Conservation (phyloP, 2,797 vertebrate genomes). For the Micromesistius poutassou region DNA sequence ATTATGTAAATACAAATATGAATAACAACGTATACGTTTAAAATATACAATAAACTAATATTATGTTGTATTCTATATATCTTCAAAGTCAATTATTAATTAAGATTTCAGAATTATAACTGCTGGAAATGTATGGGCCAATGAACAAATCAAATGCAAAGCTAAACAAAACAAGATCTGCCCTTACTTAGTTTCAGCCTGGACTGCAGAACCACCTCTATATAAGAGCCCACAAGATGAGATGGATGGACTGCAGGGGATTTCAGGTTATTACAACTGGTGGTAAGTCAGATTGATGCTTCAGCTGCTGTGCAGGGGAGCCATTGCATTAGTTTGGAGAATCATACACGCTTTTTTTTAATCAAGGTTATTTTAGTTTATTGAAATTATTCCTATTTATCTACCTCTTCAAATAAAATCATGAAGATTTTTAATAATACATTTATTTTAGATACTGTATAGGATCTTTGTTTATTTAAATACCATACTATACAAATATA, state of each 20-base stretch:
- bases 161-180: background rate
- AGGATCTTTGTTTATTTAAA: no score
- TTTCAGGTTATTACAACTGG: background rate
- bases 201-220: background rate
- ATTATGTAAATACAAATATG: no score
- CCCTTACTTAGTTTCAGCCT: conserved; percentile 1
- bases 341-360: background rate
- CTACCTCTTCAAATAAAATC: background rate
- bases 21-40: background rate
- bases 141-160: background rate
- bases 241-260: conserved; percentile 4
- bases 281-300: conserved; percentile 7
- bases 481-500: no score
- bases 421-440: background rate
- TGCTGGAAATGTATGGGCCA: background rate
- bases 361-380: background rate
- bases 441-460: no score
- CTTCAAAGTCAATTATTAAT: background rate
- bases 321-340: background rate
- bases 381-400: background rate
- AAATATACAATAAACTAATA: background rate
- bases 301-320: background rate
- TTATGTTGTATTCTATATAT: background rate
- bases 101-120: background rate
- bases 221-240: background rate